Conservation (phyloP, 2,888 invertebrate species). For the Agrotis ipsilon region DNA sequence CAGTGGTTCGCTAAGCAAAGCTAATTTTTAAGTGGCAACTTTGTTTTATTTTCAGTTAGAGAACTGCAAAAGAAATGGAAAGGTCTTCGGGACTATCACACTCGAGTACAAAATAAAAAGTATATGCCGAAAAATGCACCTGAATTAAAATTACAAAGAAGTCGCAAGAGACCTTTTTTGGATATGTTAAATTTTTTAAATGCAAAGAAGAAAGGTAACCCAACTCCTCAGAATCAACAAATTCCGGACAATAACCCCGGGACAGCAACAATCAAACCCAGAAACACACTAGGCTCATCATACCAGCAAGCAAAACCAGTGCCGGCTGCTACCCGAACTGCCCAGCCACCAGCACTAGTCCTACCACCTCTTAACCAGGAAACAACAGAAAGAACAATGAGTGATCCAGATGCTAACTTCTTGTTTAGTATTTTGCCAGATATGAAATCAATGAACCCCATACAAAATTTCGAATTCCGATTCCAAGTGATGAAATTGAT, state of each 20-base stretch:
- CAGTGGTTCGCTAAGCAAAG: neutral
- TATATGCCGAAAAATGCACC: slow-evolving; percentile 37
- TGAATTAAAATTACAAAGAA: slow-evolving; percentile 38
- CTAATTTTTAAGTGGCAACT: neutral
- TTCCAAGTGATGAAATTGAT: slow-evolving; percentile 64
- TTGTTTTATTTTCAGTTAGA: slow-evolving; percentile 64
- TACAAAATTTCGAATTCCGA: slow-evolving; percentile 62
- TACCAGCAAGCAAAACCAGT: slow-evolving; percentile 13
- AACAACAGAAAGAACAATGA: neutral
- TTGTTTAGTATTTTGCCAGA: slow-evolving; percentile 61
- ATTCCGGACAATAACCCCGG: slow-evolving; percentile 6
- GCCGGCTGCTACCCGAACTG: neutral
- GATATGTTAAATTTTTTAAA: slow-evolving; percentile 61
- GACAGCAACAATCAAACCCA: slow-evolving; percentile 6
- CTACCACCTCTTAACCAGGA: slow-evolving; percentile 13
- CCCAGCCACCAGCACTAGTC: neutral
- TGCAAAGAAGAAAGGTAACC: slow-evolving; percentile 27
- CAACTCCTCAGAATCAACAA: slow-evolving; percentile 15
- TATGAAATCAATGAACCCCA: slow-evolving; percentile 58
- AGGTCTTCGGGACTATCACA: slow-evolving; percentile 67
- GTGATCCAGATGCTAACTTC: slow-evolving; percentile 59
- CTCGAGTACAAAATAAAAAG: slow-evolving; percentile 65
- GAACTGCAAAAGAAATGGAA: slow-evolving; percentile 71
- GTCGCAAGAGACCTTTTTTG: slow-evolving; percentile 59
- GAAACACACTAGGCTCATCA: neutral